phyloP scores from a whole-genome alignment of 2,888 invertebrate genomes.

The Neoaliturus tenellus region DNA sequence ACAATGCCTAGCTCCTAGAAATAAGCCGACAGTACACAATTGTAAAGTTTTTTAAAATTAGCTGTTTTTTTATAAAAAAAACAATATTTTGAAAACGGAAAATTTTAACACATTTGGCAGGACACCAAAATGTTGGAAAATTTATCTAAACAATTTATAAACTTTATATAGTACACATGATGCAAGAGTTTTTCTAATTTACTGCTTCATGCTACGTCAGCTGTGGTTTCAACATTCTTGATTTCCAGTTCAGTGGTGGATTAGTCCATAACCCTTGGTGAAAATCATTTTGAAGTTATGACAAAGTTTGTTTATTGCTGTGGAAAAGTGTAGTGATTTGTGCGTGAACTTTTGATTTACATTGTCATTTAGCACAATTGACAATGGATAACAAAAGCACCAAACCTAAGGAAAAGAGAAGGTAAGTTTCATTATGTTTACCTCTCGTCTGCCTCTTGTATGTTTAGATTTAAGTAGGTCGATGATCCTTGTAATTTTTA shows the following conservation, averaged over 20 bases:
- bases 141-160: background rate
- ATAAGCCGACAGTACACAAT: too few species aligned
- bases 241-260: background rate
- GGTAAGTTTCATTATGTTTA: slow-evolving; percentile 43
- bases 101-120: too few species aligned
- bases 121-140: too few species aligned
- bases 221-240: slow-evolving; percentile 20
- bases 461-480: slow-evolving; percentile 32
- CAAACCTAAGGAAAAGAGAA: slow-evolving; percentile 45
- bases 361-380: background rate
- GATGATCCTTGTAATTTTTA: too few species aligned
- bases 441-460: slow-evolving; percentile 15
- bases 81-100: too few species aligned
- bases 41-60: too few species aligned
- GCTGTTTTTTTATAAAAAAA: too few species aligned
- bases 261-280: background rate
- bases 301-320: background rate
- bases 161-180: background rate
- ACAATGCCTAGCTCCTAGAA: too few species aligned
- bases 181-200: background rate
- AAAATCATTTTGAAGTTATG: background rate
- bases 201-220: background rate
- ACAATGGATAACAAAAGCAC: slow-evolving; percentile 15
- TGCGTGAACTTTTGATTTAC: background rate
- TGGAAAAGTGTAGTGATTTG: background rate